Conservation (phyloP, 1,140 invertebrate genomes). For the Fopius arisanus region DNA sequence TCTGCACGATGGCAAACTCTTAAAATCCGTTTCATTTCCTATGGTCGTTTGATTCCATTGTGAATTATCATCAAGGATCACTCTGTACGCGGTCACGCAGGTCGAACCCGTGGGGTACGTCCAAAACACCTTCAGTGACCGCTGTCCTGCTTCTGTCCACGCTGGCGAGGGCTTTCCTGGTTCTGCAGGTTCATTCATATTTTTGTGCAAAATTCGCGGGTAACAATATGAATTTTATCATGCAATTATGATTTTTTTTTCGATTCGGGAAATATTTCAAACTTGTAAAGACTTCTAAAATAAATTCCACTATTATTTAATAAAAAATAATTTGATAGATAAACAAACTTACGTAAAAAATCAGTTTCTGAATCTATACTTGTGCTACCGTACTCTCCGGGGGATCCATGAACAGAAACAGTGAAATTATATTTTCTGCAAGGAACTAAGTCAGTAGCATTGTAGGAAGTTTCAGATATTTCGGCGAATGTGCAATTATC, state of each 20-base stretch:
- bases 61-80: constrained; percentile 20
- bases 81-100: constrained; percentile 45
- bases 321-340: background rate
- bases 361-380: constrained; percentile 35
- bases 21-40: constrained; percentile 30
- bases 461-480: constrained; percentile 17
- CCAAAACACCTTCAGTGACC: constrained; percentile 44
- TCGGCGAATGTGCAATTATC: background rate
- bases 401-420: constrained; percentile 15
- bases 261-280: no score
- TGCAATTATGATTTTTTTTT: no score
- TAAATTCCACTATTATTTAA: background rate
- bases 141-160: constrained; percentile 18
- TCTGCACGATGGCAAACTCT: constrained; percentile 40
- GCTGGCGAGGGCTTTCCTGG: constrained; percentile 31
- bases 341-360: constrained; percentile 38
- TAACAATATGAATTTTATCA: no score
- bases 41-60: background rate
- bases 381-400: constrained; percentile 27
- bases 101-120: constrained; percentile 35
- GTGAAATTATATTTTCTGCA: constrained; percentile 35
- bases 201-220: no score
- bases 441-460: constrained; percentile 30
- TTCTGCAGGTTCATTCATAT: constrained; percentile 32
- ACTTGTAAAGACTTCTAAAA: no score